A percentile compares a stretch with the other conserved stretches of the same genome.
Conservation (phyloP, 2,888 invertebrate genomes). For the Bellardia pandia region DNA sequence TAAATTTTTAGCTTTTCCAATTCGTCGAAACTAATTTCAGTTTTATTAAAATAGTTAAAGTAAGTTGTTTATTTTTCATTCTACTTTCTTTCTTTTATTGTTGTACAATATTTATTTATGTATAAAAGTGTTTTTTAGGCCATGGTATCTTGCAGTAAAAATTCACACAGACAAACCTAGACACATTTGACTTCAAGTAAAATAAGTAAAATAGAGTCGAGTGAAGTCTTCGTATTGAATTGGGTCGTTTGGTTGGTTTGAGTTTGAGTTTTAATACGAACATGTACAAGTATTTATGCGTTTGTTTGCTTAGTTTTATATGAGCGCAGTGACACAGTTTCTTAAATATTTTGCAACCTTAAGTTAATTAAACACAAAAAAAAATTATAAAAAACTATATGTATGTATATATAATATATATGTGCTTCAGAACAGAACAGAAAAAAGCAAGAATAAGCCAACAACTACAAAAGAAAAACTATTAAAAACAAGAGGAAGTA, state of each 20-base stretch:
- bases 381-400: not conserved
- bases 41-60: slow-evolving; percentile 54
- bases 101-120: slow-evolving; percentile 57
- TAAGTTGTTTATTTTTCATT: slow-evolving; percentile 2
- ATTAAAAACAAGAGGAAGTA: slow-evolving; percentile 50
- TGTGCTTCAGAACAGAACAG: slow-evolving; percentile 3
- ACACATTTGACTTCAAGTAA: slow-evolving; percentile 46
- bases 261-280: slow-evolving; percentile 17
- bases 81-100: slow-evolving; percentile 20
- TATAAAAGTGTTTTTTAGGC: slow-evolving; percentile 59
- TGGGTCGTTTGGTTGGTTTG: slow-evolving; percentile 3
- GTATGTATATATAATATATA: not conserved
- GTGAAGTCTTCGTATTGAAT: not conserved
- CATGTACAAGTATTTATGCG: slow-evolving; percentile 31
- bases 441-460: not conserved
- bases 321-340: slow-evolving; percentile 68
- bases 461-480: slow-evolving; percentile 7
- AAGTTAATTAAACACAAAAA: slow-evolving; percentile 59
- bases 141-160: slow-evolving; percentile 67
- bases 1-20: not conserved
- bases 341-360: slow-evolving; percentile 60
- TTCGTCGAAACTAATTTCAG: slow-evolving; percentile 54
- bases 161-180: slow-evolving; percentile 28
- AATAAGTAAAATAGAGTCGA: slow-evolving; percentile 39
- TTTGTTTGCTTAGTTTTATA: slow-evolving; percentile 56